Evolutionary conservation across 2,888 invertebrate species (phyloP), one percentile per base, ranked within the genome.

Genomic region (Chrysotoxum bicinctum): DNA sequence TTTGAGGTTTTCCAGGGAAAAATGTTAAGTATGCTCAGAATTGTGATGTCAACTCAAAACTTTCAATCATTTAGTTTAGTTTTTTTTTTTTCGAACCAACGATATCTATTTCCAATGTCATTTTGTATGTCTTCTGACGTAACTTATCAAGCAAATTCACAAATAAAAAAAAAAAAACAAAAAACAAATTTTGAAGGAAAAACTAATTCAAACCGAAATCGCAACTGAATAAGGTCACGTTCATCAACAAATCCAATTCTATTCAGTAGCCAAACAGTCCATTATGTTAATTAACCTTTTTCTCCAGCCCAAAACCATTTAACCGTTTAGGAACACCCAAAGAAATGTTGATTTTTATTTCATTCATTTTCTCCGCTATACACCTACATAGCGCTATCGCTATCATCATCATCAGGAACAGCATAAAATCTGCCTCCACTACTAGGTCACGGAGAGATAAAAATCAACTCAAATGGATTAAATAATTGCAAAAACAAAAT

Each of bases 271-370:
- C 56, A 74, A 60, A 35, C 78, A 79, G 69, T 69, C 79, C 79
- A 83, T 79, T 79, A 83, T 83, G 83, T 50, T 83, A 83, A 83
- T 79, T 83, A 83, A 70, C 74, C 83, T 69, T 82, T 54, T 58
- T 8, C 7, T 60, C 68, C 12, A 35, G 35, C 60, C 50, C 64
- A 30, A 79, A 83, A 83, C 64, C 79, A 56, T 69, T 83, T 83
- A 83, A 79, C 83, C 83, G 79, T 78, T 83, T 64, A 79, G 52
- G 79, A 79, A 78, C 69, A 83, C 45, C 43, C 74, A 73, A 14
- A 48, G 35, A 66, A 16, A 40, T 56, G 45, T 62, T 43, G 56
- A 35, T 40, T 26, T 60, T 21, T n/a, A 7, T 58, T 58, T 48
- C 30, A n/a, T 50, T 19, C 26, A 1, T 30, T 32, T 2, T 10